Conservation (phyloP, 1,140 invertebrate species). For the Drosophila bipectinata region DNA sequence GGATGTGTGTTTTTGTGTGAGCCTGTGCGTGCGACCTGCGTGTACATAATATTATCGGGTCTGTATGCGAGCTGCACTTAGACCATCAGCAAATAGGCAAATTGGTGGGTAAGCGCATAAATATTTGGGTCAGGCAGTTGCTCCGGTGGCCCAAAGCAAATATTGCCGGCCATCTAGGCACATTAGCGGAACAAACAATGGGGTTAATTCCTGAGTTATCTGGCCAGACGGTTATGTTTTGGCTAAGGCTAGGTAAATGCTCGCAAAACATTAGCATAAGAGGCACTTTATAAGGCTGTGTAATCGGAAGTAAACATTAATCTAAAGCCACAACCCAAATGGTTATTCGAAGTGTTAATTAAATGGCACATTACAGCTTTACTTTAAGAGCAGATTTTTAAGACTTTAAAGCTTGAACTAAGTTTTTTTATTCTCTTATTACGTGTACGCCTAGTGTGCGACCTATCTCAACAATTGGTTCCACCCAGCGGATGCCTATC, state of each 20-base stretch:
- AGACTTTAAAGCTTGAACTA: no score
- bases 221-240: slow-evolving; percentile 14
- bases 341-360: no score
- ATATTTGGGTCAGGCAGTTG: slow-evolving; percentile 55
- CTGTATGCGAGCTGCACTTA: slow-evolving; percentile 25
- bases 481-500: slow-evolving; percentile 18
- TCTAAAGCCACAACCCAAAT: no score
- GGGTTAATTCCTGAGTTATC: slow-evolving; percentile 28
- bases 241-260: slow-evolving; percentile 2
- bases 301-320: not conserved
- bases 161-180: slow-evolving; percentile 24
- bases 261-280: not conserved
- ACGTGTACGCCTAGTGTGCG: not conserved
- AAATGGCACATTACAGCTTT: no score
- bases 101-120: slow-evolving; percentile 41
- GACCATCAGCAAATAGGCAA: slow-evolving; percentile 48
- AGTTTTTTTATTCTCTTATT: not conserved
- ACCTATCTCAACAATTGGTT: slow-evolving; percentile 23
- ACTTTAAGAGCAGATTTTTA: no score
- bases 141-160: slow-evolving; percentile 25
- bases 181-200: slow-evolving; percentile 31
- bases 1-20: slow-evolving; percentile 9
- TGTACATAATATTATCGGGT: slow-evolving; percentile 28
- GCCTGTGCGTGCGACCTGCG: slow-evolving; percentile 4
- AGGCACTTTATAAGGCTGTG: not conserved